phyloP scores from a whole-genome alignment of 2,797 vertebrate genomes.

The Carapus acus region DNA sequence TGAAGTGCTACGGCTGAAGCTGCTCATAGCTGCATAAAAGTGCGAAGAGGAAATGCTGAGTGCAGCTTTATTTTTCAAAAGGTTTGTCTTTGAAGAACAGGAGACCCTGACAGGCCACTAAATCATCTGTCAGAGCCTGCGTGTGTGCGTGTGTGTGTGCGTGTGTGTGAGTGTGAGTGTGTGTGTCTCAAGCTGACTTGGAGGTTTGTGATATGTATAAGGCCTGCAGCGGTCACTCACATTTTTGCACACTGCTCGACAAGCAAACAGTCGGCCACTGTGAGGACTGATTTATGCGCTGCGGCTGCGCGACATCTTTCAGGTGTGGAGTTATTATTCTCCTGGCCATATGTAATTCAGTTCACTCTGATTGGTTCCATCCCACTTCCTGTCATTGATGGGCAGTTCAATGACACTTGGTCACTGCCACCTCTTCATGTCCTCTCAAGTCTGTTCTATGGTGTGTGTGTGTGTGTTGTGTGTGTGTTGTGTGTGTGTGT shows the following conservation, averaged over 20 bases:
- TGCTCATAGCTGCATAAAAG: slow-evolving; percentile 44
- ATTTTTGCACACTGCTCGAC: slow-evolving; percentile 25
- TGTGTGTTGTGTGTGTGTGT: background rate
- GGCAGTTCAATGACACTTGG: slow-evolving; percentile 17
- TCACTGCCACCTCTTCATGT: slow-evolving; percentile 6
- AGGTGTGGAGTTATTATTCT: slow-evolving; percentile 13
- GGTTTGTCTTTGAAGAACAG: slow-evolving; percentile 44
- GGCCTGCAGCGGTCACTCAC: slow-evolving; percentile 17
- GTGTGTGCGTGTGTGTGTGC: slow-evolving; percentile 10
- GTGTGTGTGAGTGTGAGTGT: slow-evolving; percentile 2
- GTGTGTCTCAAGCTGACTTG: slow-evolving; percentile 26
- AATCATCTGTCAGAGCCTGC: slow-evolving; percentile 31
- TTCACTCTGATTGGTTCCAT: slow-evolving; percentile 10
- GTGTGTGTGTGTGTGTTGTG: background rate
- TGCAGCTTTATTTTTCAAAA: slow-evolving; percentile 34
- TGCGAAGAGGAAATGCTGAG: slow-evolving; percentile 35
- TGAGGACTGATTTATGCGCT: slow-evolving; percentile 35
- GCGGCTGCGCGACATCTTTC: background rate
- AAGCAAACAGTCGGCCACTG: slow-evolving; percentile 17
- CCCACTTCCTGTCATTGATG: slow-evolving; percentile 6
- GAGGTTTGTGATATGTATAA: slow-evolving; percentile 25
- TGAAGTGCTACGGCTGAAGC: slow-evolving; percentile 29
- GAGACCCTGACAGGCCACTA: slow-evolving; percentile 37
- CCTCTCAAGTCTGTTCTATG: slow-evolving; percentile 16
- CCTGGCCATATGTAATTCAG: slow-evolving; percentile 3